Evolutionary conservation across 2,888 invertebrate genomes (phyloP).

Genomic region (Watsonalla binaria): DNA sequence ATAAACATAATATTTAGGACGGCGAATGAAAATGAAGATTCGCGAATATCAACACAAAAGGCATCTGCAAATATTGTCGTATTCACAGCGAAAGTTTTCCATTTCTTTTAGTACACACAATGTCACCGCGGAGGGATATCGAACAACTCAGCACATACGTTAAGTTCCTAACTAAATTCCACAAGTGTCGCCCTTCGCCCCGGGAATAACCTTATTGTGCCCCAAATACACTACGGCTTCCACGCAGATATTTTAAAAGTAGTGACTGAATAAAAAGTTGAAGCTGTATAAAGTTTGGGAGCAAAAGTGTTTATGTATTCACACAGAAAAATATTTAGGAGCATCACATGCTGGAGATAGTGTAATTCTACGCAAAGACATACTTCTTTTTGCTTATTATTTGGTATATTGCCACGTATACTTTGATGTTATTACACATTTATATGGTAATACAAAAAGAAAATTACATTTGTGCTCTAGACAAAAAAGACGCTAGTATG

Average conservation of each 20-base stretch:
- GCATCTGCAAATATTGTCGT: neutral
- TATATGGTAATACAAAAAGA: conserved; percentile 42
- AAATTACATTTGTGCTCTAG: conserved; percentile 23
- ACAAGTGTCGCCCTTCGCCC: conserved; percentile 31
- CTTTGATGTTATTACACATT: conserved; percentile 42
- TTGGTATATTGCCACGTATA: conserved; percentile 37
- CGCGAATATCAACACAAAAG: too few relatives aligned
- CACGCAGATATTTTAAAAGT: conserved; percentile 33
- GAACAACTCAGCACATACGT: conserved; percentile 32
- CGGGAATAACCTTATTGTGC: conserved; percentile 49
- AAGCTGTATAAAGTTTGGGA: conserved; percentile 32
- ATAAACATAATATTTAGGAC: too few relatives aligned
- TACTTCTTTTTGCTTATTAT: conserved; percentile 37
- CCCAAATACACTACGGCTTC: conserved; percentile 34
- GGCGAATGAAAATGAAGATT: too few relatives aligned
- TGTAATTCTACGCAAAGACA: conserved; percentile 20
- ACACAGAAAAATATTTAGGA: conserved; percentile 22
- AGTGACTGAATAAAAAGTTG: conserved; percentile 33
- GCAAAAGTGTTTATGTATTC: conserved; percentile 21
- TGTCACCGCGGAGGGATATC: conserved; percentile 18
- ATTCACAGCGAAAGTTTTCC: conserved; percentile 11
- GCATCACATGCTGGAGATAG: conserved; percentile 25
- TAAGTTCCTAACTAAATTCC: conserved; percentile 50
- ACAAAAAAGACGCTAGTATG: conserved; percentile 17
- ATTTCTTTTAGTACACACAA: conserved; percentile 9